Evolutionary conservation across 2,888 invertebrate genomes (phyloP), one percentile per base, ranked within the genome.

Genomic region (Acronicta alni): DNA sequence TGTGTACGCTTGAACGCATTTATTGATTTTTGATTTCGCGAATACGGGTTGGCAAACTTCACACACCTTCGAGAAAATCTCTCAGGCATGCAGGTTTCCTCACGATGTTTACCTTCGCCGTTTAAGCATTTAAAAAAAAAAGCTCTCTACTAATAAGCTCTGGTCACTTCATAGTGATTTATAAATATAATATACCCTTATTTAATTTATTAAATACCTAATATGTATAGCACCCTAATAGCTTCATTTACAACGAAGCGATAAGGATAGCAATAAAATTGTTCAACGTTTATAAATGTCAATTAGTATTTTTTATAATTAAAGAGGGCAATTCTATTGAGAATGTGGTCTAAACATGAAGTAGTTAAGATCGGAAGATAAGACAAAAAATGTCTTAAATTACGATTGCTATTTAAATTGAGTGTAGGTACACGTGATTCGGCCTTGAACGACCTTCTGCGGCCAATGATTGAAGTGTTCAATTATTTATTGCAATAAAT

Each of bases 391-490:
- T 39, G 26, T 30, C 26, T 16, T 23, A 35, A 39, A 53, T 41
- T 55, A 65, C 42, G 26, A 65, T 9, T 49, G 45, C 20, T 12
- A 54, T 55, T 59, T 30, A 30, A 56, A 68, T 32, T 43, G 23
- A 41, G n/a, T 41, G 26, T n/a, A n/a, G n/a, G n/a, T 56, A 37
- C 48, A 57, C 39, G n/a, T 38, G 53, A 45, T 37, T 6, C 39
- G 48, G 35, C 64, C 46, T 73, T 70, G 54, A 6, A 9, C 30
- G 38, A 48, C 74, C 77, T 63, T 72, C 63, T 39, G n/a, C 17
- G 41, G 47, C 16, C 26, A 38, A 15, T 44, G 45, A 46, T 54
- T 59, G 48, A 39, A 48, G 56, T 56, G 43, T 48, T 64, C 44
- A 26, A 42, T 56, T 63, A 63, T 65, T 53, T 58, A 53, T 26